phyloP scores from a whole-genome alignment of 1,140 invertebrate species.

The Sweltsa coloradensis region DNA sequence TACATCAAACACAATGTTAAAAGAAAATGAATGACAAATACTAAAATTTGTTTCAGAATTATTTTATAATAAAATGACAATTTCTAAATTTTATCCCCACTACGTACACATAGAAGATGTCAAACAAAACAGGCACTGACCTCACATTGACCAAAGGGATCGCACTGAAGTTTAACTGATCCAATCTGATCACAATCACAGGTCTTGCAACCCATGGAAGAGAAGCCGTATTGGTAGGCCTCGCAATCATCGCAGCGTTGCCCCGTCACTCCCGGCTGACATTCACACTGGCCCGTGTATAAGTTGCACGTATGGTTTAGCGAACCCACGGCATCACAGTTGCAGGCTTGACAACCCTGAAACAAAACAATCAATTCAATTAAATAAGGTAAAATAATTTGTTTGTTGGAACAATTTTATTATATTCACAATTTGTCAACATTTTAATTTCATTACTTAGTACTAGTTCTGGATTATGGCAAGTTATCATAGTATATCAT shows the following conservation, averaged over 20 bases:
- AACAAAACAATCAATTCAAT: slow-evolving; percentile 18
- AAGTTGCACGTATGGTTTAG: slow-evolving; percentile 71
- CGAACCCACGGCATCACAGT: slow-evolving; percentile 77
- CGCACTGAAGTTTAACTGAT: slow-evolving; percentile 71
- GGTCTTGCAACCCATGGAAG: slow-evolving; percentile 64
- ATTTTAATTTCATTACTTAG: too few relatives aligned
- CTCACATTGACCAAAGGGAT: slow-evolving; percentile 71
- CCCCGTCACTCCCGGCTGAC: slow-evolving; percentile 74
- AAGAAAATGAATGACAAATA: slow-evolving; percentile 8
- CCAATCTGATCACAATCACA: slow-evolving; percentile 86
- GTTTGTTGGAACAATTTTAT: too few relatives aligned
- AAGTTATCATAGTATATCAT: too few relatives aligned
- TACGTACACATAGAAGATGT: slow-evolving; percentile 4
- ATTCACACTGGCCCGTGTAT: slow-evolving; percentile 72
- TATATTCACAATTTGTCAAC: too few relatives aligned
- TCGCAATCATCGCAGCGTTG: slow-evolving; percentile 73
- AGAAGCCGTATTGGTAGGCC: slow-evolving; percentile 81
- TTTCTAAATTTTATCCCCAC: too few relatives aligned
- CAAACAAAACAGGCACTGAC: too few relatives aligned
- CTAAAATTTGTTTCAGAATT: background rate
- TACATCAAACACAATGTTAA: too few relatives aligned
- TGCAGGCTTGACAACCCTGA: slow-evolving; percentile 69
- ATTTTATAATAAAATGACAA: background rate
- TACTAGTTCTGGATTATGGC: too few relatives aligned
- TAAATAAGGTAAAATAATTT: too few relatives aligned